These are phyloP conservation scores for Brenthis ino DNA, from an alignment of 2,888 invertebrate genomes.

Conservation along the genomic window DNA sequence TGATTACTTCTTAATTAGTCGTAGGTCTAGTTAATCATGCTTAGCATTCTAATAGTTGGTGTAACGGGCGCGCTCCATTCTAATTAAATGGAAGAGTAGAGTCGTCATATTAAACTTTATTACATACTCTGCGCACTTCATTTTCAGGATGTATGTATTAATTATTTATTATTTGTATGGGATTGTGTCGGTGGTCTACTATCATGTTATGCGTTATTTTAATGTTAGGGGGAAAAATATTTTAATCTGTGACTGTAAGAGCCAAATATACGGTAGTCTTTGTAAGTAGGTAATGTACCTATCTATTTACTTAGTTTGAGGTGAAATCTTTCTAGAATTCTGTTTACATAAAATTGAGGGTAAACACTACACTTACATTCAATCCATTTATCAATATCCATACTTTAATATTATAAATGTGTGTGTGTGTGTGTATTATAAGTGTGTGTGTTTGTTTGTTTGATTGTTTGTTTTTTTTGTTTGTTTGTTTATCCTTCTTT, in stretches of 20 bases:
- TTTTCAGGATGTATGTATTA: constrained; percentile 41
- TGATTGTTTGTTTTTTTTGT: too few species aligned
- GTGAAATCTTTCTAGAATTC: too few species aligned
- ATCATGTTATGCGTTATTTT: not conserved
- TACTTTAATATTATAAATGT: too few species aligned
- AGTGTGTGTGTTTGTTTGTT: too few species aligned
- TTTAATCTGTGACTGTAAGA: constrained; percentile 21
- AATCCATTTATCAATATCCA: constrained; percentile 44
- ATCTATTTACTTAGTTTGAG: not conserved
- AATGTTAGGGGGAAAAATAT: constrained; percentile 27
- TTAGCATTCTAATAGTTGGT: constrained; percentile 69
- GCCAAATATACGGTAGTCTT: constrained; percentile 2
- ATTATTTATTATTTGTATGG: constrained; percentile 51
- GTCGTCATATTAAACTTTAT: constrained; percentile 57
- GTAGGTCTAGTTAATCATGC: constrained; percentile 68
- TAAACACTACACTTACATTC: too few species aligned
- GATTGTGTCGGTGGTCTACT: constrained; percentile 45
- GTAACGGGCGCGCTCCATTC: constrained; percentile 57
- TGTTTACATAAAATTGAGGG: too few species aligned
- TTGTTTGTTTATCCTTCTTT: too few species aligned
- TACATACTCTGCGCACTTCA: constrained; percentile 46
- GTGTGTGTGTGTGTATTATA: too few species aligned
- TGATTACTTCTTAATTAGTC: constrained; percentile 66
- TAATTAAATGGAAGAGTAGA: constrained; percentile 63
- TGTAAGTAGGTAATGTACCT: not conserved